phyloP scores from a whole-genome alignment of 2,888 invertebrate genomes.

The Malthinus seriepunctatus region DNA sequence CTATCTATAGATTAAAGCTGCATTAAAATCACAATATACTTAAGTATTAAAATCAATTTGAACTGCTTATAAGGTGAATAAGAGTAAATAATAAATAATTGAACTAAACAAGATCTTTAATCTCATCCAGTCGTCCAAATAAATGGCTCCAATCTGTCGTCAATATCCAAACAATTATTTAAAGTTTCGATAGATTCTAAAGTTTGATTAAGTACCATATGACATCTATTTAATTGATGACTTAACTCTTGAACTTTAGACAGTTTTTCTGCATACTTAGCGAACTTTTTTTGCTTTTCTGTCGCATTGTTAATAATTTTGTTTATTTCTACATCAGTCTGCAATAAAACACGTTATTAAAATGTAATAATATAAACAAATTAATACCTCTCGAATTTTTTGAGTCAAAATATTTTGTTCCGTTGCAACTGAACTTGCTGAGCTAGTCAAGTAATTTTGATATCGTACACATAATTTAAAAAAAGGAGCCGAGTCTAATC shows the following conservation, averaged over 20 bases:
- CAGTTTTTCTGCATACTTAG: conserved; percentile 84
- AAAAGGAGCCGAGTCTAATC: conserved; percentile 65
- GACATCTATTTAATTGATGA: conserved; percentile 80
- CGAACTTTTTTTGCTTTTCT: conserved; percentile 83
- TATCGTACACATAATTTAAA: conserved; percentile 77
- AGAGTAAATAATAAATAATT: not conserved
- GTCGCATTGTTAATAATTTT: conserved; percentile 70
- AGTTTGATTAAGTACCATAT: conserved; percentile 80
- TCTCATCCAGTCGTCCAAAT: conserved; percentile 78
- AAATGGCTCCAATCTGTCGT: conserved; percentile 85
- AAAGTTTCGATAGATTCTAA: conserved; percentile 83
- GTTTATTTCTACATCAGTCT: conserved; percentile 75
- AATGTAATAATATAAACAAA: conserved; percentile 5
- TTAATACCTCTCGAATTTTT: conserved; percentile 73
- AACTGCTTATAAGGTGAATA: not conserved
- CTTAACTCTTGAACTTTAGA: conserved; percentile 82
- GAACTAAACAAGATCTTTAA: conserved; percentile 40
- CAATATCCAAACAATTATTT: conserved; percentile 79
- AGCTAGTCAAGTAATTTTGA: conserved; percentile 82
- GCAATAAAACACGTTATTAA: conserved; percentile 34
- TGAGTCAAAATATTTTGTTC: conserved; percentile 77
- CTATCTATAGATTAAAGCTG: no score
- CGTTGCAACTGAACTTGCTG: conserved; percentile 78
- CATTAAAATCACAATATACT: no score
- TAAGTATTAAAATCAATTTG: no score